phyloP scores from a whole-genome alignment of 2,113 vertebrate genomes.

The Oreochromis aureus region DNA sequence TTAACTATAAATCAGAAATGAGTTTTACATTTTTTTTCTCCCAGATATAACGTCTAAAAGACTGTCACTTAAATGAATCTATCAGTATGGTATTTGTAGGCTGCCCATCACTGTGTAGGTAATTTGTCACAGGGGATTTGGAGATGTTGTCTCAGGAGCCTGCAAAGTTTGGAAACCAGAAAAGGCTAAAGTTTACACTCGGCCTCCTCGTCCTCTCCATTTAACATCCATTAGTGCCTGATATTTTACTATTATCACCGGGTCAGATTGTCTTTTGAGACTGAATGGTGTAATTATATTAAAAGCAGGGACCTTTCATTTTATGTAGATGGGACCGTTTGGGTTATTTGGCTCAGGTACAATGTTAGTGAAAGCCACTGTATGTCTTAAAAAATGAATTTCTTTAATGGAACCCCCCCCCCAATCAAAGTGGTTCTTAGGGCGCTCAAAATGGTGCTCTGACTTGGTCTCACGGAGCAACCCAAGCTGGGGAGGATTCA shows the following conservation, averaged over 20 bases:
- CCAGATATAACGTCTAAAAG: neutral
- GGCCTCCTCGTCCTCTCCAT: neutral
- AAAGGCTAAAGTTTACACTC: neutral
- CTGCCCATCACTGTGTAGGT: slow-evolving; percentile 1
- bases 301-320: neutral
- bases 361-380: neutral
- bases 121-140: slow-evolving; percentile 13
- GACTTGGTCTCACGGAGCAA: slow-evolving; percentile 7
- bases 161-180: neutral
- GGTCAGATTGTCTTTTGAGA: neutral
- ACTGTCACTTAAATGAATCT: neutral
- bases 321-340: neutral
- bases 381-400: neutral
- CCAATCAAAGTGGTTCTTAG: neutral
- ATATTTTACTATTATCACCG: neutral
- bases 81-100: neutral
- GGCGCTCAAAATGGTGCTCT: neutral
- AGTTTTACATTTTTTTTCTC: neutral
- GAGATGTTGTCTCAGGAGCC: slow-evolving; percentile 7
- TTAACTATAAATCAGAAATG: neutral
- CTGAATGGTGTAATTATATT: neutral
- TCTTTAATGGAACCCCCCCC: neutral
- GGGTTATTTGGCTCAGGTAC: neutral
- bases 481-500: slow-evolving; percentile 44
- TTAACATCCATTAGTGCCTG: neutral